These are phyloP conservation scores for Scaptomyza cyrtandrae DNA, from an alignment of 2,888 invertebrate species.

Conservation along the genomic window DNA sequence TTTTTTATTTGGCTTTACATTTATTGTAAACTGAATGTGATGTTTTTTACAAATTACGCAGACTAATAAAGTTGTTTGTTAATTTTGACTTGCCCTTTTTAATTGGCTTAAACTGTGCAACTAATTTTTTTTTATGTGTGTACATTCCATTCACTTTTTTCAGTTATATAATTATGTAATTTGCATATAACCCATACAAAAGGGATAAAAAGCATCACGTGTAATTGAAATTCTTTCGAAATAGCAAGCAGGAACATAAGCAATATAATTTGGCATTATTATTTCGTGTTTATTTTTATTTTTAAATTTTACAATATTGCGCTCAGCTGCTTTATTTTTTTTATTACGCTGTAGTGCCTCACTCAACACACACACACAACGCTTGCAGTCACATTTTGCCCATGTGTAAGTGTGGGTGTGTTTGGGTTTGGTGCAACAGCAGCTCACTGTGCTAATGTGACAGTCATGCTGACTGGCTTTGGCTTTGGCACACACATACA, in stretches of 20 bases:
- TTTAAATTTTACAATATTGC: conserved; percentile 18
- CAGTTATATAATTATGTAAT: conserved; percentile 9
- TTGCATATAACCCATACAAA: conserved; percentile 22
- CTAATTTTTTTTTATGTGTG: conserved; percentile 3
- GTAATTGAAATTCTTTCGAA: conserved; percentile 51
- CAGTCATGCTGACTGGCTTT: conserved; percentile 75
- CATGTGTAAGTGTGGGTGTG: conserved; percentile 10
- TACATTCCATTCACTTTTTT: conserved; percentile 16
- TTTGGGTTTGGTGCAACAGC: conserved; percentile 33
- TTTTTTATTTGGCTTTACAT: neutral
- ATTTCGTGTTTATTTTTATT: conserved; percentile 19
- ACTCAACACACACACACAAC: conserved; percentile 48
- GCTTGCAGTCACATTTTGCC: conserved; percentile 70
- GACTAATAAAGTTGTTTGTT: neutral
- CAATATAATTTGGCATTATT: conserved; percentile 42
- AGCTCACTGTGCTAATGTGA: conserved; percentile 72
- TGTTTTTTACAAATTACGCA: neutral
- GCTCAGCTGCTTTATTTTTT: conserved; percentile 52
- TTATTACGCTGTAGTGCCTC: conserved; percentile 69
- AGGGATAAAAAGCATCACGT: conserved; percentile 11
- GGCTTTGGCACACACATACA: conserved; percentile 51
- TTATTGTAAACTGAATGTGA: no score
- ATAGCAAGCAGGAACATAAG: conserved; percentile 40
- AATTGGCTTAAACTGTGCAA: conserved; percentile 2
- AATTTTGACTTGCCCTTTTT: conserved; percentile 2